Evolutionary conservation across 2,797 vertebrate genomes (phyloP).

Genomic region (Enteromius argenteus): DNA sequence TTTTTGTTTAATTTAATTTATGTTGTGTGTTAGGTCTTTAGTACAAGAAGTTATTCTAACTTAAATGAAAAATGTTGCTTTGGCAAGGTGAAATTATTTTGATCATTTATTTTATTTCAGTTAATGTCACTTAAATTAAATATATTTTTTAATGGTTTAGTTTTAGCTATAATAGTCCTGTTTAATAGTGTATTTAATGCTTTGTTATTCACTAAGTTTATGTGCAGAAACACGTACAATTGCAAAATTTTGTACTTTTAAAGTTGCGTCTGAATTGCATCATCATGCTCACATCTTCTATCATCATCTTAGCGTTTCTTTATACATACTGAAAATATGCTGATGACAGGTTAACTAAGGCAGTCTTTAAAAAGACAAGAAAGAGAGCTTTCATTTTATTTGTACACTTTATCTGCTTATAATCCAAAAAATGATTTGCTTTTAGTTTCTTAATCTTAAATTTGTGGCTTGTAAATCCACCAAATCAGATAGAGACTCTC

Average conservation of each 20-base stretch:
- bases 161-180: no score
- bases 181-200: no score
- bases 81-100: no score
- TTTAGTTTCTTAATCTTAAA: not conserved
- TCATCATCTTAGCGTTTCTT: not conserved
- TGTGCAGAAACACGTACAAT: not conserved
- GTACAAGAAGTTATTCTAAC: no score
- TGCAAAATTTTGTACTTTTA: slow-evolving; percentile 4
- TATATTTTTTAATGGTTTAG: no score
- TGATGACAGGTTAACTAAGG: slow-evolving; percentile 14
- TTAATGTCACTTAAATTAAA: no score
- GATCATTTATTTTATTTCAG: no score
- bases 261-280: slow-evolving; percentile 31
- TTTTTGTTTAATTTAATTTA: no score
- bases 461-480: not conserved
- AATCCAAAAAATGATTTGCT: not conserved
- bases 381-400: not conserved
- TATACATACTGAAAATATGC: slow-evolving; percentile 30
- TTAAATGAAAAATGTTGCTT: no score
- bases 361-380: slow-evolving; percentile 9
- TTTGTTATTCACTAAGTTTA: not conserved
- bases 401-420: not conserved
- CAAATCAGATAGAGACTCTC: not conserved
- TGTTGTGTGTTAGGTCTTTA: no score
- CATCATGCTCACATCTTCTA: slow-evolving; percentile 20